Evolutionary conservation across 2,888 invertebrate genomes (phyloP).

Genomic region (Seira musarum): DNA sequence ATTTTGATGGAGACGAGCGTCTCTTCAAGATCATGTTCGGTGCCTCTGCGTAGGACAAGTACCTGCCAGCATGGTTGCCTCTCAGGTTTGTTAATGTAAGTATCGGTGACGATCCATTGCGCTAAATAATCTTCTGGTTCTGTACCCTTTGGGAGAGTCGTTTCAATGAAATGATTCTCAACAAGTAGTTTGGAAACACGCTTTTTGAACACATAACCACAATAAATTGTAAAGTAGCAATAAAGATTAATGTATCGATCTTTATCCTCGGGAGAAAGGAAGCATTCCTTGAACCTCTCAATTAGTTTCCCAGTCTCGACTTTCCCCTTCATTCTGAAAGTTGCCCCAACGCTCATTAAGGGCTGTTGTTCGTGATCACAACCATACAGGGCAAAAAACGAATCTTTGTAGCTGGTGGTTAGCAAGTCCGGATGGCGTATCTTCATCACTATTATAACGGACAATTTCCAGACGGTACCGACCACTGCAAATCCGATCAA

Average conservation of each 20-base stretch:
- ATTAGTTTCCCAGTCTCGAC: slow-evolving; percentile 34
- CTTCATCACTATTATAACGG: background rate
- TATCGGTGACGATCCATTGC: slow-evolving; percentile 33
- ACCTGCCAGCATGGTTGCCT: slow-evolving; percentile 50
- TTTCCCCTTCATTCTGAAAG: slow-evolving; percentile 27
- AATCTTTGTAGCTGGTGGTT: slow-evolving; percentile 23
- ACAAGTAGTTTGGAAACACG: slow-evolving; percentile 18
- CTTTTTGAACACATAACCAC: slow-evolving; percentile 42
- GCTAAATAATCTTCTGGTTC: slow-evolving; percentile 38
- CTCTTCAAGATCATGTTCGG: slow-evolving; percentile 9
- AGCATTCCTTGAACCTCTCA: slow-evolving; percentile 36
- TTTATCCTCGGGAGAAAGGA: slow-evolving; percentile 1
- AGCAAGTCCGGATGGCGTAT: slow-evolving; percentile 26
- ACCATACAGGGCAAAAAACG: slow-evolving; percentile 36
- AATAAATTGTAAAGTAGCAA: slow-evolving; percentile 35
- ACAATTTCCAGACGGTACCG: background rate
- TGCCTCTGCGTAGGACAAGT: slow-evolving; percentile 18
- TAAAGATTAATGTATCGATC: slow-evolving; percentile 29
- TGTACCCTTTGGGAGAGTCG: slow-evolving; percentile 21
- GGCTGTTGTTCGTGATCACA: slow-evolving; percentile 37
- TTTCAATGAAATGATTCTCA: slow-evolving; percentile 43
- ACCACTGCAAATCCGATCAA: background rate
- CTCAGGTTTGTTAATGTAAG: slow-evolving; percentile 16
- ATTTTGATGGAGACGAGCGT: slow-evolving; percentile 39
- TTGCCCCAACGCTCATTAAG: slow-evolving; percentile 34